Evolutionary conservation across 2,113 vertebrate genomes (phyloP).

Genomic region (Laterallus jamaicensis): DNA sequence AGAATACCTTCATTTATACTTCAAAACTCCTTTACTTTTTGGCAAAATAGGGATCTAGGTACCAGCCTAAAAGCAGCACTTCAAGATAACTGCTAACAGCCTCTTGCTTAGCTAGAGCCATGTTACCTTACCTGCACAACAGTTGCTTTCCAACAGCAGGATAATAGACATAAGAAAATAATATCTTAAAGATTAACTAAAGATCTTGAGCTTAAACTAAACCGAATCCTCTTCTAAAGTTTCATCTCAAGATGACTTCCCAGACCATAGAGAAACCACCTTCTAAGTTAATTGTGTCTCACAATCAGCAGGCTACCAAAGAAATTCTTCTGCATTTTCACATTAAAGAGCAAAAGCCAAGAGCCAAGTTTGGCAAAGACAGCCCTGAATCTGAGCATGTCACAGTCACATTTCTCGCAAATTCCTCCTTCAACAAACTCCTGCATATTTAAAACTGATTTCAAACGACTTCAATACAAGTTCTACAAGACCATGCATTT

Average conservation of each 20-base stretch:
- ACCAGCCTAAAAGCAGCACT: not conserved
- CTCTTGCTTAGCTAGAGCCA: not conserved
- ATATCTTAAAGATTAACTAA: not conserved
- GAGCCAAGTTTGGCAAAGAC: not conserved
- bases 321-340: not conserved
- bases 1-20: conserved; percentile 11
- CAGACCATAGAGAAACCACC: not conserved
- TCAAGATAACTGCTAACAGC: not conserved
- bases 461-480: not conserved
- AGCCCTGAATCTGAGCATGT: not conserved
- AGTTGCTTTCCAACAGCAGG: not conserved
- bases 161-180: not conserved
- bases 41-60: not conserved
- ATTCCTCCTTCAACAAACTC: not conserved
- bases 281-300: not conserved
- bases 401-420: not conserved
- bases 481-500: not conserved
- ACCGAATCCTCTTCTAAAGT: not conserved
- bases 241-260: not conserved
- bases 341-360: not conserved
- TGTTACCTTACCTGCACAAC: not conserved
- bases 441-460: not conserved
- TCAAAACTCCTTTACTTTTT: not conserved
- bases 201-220: not conserved
- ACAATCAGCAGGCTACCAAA: not conserved